phyloP scores from a whole-genome alignment of 2,113 vertebrate species.

The Ursus arctos region DNA sequence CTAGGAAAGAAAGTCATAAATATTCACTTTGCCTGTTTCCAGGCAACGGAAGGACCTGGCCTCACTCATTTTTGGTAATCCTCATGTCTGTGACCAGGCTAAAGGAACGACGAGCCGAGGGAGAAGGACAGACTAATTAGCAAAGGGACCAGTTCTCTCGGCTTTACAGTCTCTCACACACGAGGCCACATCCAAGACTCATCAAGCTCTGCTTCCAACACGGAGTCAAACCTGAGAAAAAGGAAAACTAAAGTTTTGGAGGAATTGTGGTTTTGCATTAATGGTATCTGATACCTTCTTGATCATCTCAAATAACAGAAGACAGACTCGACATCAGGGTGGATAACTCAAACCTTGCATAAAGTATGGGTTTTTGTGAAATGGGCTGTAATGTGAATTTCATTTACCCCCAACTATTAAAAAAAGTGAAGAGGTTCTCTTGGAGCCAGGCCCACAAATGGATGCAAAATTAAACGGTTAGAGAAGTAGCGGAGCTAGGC shows the following conservation, averaged over 20 bases:
- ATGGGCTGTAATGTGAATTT: not conserved
- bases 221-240: not conserved
- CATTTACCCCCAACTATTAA: not conserved
- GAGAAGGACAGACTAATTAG: not conserved
- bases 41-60: not conserved
- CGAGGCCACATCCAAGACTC: not conserved
- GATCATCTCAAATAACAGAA: not conserved
- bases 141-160: not conserved
- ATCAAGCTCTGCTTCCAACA: not conserved
- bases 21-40: not conserved
- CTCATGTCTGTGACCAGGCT: not conserved
- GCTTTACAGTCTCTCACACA: not conserved
- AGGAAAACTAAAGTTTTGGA: not conserved
- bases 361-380: not conserved
- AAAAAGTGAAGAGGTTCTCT: not conserved
- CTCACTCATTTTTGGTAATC: slow-evolving; percentile 17
- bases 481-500: not conserved
- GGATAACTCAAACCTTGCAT: not conserved
- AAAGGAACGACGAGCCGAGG: not conserved
- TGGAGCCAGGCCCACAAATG: not conserved
- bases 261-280: not conserved
- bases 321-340: not conserved
- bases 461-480: not conserved
- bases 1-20: slow-evolving; percentile 36
- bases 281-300: not conserved